Conservation (phyloP, 2,797 vertebrate species). For the Catamblyrhynchus diadema region DNA sequence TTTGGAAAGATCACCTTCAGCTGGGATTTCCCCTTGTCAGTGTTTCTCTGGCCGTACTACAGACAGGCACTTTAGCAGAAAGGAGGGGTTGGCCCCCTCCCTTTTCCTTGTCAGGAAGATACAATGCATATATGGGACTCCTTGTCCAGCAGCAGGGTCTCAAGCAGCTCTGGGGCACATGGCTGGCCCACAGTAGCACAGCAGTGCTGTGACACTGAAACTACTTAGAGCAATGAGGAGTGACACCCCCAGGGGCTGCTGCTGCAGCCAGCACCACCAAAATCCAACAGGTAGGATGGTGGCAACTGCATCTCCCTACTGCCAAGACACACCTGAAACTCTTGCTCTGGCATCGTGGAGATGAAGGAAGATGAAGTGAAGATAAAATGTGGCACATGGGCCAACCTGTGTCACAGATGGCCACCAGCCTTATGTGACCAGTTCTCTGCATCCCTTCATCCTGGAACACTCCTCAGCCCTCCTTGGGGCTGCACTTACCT, state of each 20-base stretch:
- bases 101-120: background rate
- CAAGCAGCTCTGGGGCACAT: background rate
- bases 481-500: background rate
- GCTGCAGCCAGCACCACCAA: background rate
- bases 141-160: background rate
- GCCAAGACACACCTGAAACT: background rate
- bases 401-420: background rate
- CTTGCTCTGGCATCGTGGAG: background rate
- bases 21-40: background rate
- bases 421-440: background rate
- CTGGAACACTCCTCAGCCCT: background rate
- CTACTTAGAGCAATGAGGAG: background rate
- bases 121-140: fast-evolving
- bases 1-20: background rate
- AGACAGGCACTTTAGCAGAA: background rate
- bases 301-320: background rate
- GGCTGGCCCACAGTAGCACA: background rate
- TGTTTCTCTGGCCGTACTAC: background rate
- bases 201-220: background rate
- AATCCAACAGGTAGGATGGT: background rate
- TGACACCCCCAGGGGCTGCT: fast-evolving
- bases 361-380: background rate
- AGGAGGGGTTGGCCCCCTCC: background rate
- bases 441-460: background rate
- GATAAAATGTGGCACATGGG: background rate